Conservation (phyloP, 2,888 invertebrate species). For the Nasonia oneida region DNA sequence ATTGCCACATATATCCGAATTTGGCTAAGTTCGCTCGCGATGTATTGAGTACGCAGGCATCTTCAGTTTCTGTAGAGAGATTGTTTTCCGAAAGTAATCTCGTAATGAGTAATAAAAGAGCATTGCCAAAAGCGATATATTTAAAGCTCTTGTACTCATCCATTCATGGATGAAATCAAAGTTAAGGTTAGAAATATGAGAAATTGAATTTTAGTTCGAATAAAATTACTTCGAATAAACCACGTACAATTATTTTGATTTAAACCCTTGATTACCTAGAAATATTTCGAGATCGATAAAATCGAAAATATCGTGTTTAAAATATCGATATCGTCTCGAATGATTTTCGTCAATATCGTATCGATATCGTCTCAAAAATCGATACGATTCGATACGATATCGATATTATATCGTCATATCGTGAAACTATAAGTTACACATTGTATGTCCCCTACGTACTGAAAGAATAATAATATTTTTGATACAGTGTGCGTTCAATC, state of each 20-base stretch:
- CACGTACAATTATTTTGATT: background rate
- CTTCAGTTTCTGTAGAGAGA: constrained; percentile 53
- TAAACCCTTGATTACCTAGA: background rate
- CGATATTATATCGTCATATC: background rate
- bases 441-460: too few relatives aligned
- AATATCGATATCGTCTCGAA: constrained; percentile 17
- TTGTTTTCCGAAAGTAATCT: constrained; percentile 32
- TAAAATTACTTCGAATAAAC: too few relatives aligned
- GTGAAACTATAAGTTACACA: too few relatives aligned
- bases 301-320: background rate
- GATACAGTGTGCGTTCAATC: too few relatives aligned
- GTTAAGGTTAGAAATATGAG: constrained; percentile 15
- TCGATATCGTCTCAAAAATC: background rate
- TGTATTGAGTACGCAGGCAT: constrained; percentile 38
- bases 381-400: background rate
- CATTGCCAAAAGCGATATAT: constrained; percentile 15
- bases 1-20: constrained; percentile 38
- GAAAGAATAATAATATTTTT: too few relatives aligned
- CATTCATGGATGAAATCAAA: constrained; percentile 36
- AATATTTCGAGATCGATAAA: background rate
- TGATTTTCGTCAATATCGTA: too few relatives aligned
- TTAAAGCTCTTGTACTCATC: constrained; percentile 45
- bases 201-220: background rate
- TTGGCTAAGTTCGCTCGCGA: constrained; percentile 51
- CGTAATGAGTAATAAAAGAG: constrained; percentile 42